Percentiles rank a stretch among this genome's conserved stretches.
phyloP scores from a whole-genome alignment of 2,797 vertebrate species.

The Liparis tanakae region DNA sequence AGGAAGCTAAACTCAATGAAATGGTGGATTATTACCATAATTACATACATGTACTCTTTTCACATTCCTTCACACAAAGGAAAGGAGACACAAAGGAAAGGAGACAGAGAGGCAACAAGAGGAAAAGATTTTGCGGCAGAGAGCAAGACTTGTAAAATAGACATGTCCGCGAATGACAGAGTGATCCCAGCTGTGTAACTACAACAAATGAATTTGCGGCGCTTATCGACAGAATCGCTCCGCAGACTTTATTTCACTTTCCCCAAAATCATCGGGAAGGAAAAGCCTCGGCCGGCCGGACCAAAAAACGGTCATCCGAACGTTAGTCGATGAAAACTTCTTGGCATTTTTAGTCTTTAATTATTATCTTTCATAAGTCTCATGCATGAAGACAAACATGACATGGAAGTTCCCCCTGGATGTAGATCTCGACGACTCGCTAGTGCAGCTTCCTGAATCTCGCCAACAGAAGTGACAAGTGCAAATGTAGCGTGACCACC shows the following conservation, averaged over 20 bases:
- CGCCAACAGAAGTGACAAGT: background rate
- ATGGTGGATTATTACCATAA: background rate
- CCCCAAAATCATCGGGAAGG: background rate
- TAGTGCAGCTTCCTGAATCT: background rate
- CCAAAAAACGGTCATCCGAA: background rate
- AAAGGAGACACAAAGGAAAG: background rate
- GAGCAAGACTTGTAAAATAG: background rate
- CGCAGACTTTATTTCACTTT: constrained; percentile 1
- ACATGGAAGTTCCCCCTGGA: background rate
- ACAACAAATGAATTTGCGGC: constrained; percentile 27
- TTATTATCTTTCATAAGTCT: background rate
- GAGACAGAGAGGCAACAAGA: background rate
- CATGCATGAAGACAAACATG: background rate
- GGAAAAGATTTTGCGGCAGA: background rate
- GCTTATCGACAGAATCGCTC: constrained; percentile 3
- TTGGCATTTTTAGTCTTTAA: background rate
- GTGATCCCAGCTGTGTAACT: constrained; percentile 26
- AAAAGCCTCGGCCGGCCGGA: background rate
- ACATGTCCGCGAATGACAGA: background rate
- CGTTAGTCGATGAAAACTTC: background rate
- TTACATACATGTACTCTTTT: constrained; percentile 2
- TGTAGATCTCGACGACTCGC: background rate
- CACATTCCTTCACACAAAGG: background rate
- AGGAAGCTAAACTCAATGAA: background rate
- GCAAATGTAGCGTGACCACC: constrained; percentile 1